phyloP scores from a whole-genome alignment of 2,797 vertebrate genomes.

The Gastrophryne carolinensis region DNA sequence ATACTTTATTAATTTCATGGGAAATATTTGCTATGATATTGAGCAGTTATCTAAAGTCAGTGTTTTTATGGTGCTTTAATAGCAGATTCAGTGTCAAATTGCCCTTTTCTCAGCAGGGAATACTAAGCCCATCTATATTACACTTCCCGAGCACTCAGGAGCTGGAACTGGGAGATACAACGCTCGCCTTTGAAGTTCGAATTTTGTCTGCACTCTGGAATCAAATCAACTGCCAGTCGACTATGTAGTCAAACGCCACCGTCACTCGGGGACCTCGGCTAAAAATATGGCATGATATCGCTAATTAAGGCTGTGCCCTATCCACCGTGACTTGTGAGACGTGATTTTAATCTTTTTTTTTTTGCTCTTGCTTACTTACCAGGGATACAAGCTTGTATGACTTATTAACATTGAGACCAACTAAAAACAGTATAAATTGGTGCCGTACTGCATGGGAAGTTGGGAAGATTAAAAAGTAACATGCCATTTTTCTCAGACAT shows the following conservation, averaged over 20 bases:
- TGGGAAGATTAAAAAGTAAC: neutral
- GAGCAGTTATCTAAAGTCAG: slow-evolving; percentile 69
- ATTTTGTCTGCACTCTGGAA: slow-evolving; percentile 72
- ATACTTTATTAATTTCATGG: slow-evolving; percentile 64
- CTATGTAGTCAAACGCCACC: slow-evolving; percentile 70
- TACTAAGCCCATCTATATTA: slow-evolving; percentile 73
- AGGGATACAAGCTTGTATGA: slow-evolving; percentile 57
- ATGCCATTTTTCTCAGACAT: neutral
- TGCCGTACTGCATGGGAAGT: neutral
- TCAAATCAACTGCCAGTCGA: slow-evolving; percentile 72
- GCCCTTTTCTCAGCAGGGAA: slow-evolving; percentile 76
- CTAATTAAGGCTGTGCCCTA: slow-evolving; percentile 70
- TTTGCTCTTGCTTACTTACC: slow-evolving; percentile 48
- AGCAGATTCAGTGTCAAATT: slow-evolving; percentile 73
- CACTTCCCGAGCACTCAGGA: slow-evolving; percentile 73
- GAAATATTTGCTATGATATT: slow-evolving; percentile 66
- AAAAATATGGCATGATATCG: slow-evolving; percentile 71
- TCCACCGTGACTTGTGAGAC: slow-evolving; percentile 62
- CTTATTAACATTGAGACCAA: slow-evolving; percentile 27
- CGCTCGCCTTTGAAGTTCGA: slow-evolving; percentile 77
- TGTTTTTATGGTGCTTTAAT: slow-evolving; percentile 69
- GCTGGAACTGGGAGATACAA: slow-evolving; percentile 78
- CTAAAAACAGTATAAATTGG: slow-evolving; percentile 22
- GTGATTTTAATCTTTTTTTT: slow-evolving; percentile 62
- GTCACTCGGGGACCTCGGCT: slow-evolving; percentile 66